Evolutionary conservation across 2,113 vertebrate genomes (phyloP).

Genomic region (Hypanus sabinus): DNA sequence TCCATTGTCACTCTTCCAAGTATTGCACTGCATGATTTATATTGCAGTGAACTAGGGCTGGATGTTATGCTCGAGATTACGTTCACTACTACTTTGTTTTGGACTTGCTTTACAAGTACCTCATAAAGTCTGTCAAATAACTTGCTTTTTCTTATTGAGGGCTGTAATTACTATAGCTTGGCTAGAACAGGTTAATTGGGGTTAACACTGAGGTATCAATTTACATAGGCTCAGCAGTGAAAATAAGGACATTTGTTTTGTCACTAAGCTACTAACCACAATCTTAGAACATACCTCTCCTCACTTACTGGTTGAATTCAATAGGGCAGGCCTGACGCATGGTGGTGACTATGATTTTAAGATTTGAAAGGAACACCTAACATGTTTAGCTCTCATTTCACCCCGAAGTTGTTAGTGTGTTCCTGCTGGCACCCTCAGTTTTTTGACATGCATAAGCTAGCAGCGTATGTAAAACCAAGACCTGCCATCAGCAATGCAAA

Average conservation of each 20-base stretch:
- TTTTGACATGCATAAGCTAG: not conserved
- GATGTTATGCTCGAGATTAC: not conserved
- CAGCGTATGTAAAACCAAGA: not conserved
- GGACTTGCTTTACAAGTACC: not conserved
- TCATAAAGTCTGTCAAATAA: not conserved
- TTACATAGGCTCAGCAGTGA: not conserved
- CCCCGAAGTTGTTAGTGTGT: not conserved
- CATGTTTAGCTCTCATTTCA: not conserved
- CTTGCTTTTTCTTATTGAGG: not conserved
- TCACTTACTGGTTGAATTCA: not conserved
- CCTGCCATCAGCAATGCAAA: constrained; percentile 19
- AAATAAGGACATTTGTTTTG: not conserved
- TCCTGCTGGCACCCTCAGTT: not conserved
- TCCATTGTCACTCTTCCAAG: constrained; percentile 21
- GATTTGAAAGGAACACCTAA: not conserved
- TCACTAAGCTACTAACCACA: not conserved
- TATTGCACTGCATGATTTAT: constrained; percentile 5
- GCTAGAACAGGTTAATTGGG: not conserved
- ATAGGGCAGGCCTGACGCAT: not conserved
- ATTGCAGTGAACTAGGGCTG: not conserved
- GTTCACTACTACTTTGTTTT: not conserved
- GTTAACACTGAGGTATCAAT: not conserved
- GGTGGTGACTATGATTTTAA: not conserved
- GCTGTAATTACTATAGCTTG: not conserved
- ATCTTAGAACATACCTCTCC: not conserved